phyloP scores from a whole-genome alignment of 2,888 invertebrate species.

The Ophion ventricosus region DNA sequence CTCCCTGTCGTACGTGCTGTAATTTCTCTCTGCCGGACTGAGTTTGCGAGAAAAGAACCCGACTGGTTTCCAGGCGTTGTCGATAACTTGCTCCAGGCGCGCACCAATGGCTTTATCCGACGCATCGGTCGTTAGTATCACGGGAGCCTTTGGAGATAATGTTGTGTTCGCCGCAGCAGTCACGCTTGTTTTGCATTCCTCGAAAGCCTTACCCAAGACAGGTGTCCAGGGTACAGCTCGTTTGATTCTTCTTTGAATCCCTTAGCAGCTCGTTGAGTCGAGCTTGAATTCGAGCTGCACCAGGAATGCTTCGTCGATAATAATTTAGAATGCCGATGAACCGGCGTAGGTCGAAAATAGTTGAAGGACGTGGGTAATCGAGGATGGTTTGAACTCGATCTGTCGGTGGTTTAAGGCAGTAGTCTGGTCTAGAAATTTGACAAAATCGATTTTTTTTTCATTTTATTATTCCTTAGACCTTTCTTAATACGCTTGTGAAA shows the following conservation, averaged over 20 bases:
- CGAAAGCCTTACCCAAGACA: conserved; percentile 42
- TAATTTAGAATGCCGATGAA: conserved; percentile 48
- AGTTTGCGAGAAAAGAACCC: conserved; percentile 9
- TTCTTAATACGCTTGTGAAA: too few relatives aligned
- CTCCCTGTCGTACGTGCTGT: not conserved
- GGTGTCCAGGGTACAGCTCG: conserved; percentile 35
- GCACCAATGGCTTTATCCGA: conserved; percentile 71
- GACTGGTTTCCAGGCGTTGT: conserved; percentile 63
- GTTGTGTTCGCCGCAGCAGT: conserved; percentile 44
- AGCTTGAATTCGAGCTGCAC: conserved; percentile 33
- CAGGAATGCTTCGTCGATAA: conserved; percentile 39
- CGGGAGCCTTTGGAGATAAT: conserved; percentile 29
- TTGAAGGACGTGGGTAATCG: conserved; percentile 33
- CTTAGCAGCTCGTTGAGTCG: conserved; percentile 40
- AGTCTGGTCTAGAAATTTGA: too few relatives aligned
- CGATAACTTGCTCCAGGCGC: conserved; percentile 66
- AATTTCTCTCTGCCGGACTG: not conserved
- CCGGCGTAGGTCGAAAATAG: conserved; percentile 26
- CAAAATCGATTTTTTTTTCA: too few relatives aligned
- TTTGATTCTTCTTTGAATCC: conserved; percentile 57
- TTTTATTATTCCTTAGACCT: too few relatives aligned
- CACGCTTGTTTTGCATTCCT: conserved; percentile 17
- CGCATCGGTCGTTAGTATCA: conserved; percentile 60
- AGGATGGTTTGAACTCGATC: not conserved
- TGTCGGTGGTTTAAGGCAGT: conserved; percentile 11